These are phyloP conservation scores for Acanthochromis polyacanthus DNA, from an alignment of 2,113 vertebrate species.

Conservation along the genomic window DNA sequence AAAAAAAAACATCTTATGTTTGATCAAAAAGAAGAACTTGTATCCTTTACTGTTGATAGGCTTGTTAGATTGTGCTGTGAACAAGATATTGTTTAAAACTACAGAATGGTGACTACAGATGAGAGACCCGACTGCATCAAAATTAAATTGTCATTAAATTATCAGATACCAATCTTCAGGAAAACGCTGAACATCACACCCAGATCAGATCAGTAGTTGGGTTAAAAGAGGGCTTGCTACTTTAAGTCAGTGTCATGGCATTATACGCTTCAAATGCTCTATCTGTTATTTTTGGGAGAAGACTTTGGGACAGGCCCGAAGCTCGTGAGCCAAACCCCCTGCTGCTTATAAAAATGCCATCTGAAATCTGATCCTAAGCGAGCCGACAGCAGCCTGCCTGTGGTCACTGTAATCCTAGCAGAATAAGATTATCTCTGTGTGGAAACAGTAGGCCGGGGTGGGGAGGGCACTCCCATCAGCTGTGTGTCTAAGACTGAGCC, in stretches of 20 bases:
- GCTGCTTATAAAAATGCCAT: slow-evolving; percentile 46
- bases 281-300: slow-evolving; percentile 35
- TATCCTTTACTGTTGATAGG: no score
- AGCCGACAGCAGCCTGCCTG: slow-evolving; percentile 51
- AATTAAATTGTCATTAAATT: no score
- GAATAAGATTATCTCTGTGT: slow-evolving; percentile 66
- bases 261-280: background rate
- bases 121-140: no score
- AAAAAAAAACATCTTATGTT: no score
- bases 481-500: slow-evolving; percentile 59
- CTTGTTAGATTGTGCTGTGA: no score
- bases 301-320: slow-evolving; percentile 18
- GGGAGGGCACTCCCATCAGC: slow-evolving; percentile 53
- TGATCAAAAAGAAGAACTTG: no score
- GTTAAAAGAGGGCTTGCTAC: background rate
- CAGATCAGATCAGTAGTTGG: no score
- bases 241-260: background rate
- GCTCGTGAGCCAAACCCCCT: slow-evolving; percentile 16
- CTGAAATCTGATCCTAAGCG: slow-evolving; percentile 64
- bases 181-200: no score
- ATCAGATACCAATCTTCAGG: no score
- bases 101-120: no score
- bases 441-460: slow-evolving; percentile 49
- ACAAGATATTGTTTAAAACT: no score
- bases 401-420: slow-evolving; percentile 61